Evolutionary conservation across 1,140 invertebrate genomes (phyloP).

Genomic region (Drosophila arizonae): DNA sequence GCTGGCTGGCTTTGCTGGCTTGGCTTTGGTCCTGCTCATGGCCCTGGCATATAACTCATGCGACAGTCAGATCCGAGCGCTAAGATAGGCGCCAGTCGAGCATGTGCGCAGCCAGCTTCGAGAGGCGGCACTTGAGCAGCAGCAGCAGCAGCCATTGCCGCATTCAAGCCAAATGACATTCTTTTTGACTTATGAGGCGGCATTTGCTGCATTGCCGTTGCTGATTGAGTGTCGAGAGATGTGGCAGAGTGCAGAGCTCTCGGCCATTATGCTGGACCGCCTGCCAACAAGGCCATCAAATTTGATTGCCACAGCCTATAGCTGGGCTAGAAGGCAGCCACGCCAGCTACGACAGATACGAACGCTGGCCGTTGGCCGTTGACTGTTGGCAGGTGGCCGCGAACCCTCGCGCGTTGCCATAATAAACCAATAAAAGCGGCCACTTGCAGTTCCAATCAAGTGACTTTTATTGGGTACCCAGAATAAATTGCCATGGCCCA

Average conservation of each 20-base stretch:
- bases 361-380: too few relatives aligned
- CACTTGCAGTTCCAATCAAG: constrained; percentile 79
- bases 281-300: constrained; percentile 71
- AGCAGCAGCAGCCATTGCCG: constrained; percentile 28
- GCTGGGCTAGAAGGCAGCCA: constrained; percentile 14
- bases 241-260: constrained; percentile 55
- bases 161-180: constrained; percentile 59
- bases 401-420: constrained; percentile 51
- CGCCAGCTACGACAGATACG: not conserved
- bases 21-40: constrained; percentile 4
- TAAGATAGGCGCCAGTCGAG: constrained; percentile 55
- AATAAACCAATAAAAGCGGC: constrained; percentile 77
- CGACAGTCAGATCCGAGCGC: constrained; percentile 62
- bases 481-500: constrained; percentile 70
- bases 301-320: constrained; percentile 57
- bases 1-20: not conserved
- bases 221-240: constrained; percentile 73
- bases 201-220: constrained; percentile 39
- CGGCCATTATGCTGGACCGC: constrained; percentile 62
- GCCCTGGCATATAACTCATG: constrained; percentile 58
- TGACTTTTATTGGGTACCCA: constrained; percentile 70
- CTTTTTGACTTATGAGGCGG: constrained; percentile 70
- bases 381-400: constrained; percentile 21
- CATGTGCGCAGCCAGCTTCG: constrained; percentile 5
- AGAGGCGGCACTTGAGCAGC: constrained; percentile 56